Percentiles rank a stretch among this genome's conserved stretches.
phyloP scores from a whole-genome alignment of 2,797 vertebrate species.

The Coregonus ussuriensis region DNA sequence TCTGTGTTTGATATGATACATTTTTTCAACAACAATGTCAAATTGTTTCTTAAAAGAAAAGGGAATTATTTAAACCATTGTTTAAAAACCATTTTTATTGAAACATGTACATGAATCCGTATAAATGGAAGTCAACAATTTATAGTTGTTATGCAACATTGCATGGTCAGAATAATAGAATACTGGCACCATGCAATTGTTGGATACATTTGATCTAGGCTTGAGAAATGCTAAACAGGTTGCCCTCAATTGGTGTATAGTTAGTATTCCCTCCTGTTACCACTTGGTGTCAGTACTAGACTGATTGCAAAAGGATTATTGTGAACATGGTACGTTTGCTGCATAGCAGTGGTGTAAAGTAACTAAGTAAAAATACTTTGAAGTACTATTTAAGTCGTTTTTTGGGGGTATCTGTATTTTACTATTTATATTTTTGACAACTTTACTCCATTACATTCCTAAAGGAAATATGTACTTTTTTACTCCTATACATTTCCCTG shows the following conservation, averaged over 20 bases:
- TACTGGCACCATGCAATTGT: no score
- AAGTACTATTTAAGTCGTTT: no score
- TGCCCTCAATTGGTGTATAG: background rate
- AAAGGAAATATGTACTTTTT: no score
- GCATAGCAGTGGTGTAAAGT: no score
- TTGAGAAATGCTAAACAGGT: background rate
- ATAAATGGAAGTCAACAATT: background rate
- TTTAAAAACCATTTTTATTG: background rate
- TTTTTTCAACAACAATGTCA: background rate
- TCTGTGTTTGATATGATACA: background rate
- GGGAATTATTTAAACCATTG: no score
- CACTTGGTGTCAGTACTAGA: conserved; percentile 2
- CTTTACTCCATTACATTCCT: no score
- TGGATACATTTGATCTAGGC: background rate
- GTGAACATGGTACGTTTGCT: background rate
- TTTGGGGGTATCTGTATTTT: no score
- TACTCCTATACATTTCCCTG: no score
- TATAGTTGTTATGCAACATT: background rate
- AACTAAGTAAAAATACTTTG: no score
- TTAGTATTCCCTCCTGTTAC: background rate
- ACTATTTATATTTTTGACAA: no score
- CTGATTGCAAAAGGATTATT: background rate
- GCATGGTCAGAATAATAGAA: background rate
- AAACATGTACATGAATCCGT: background rate
- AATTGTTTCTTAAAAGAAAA: background rate